phyloP scores from a whole-genome alignment of 2,113 vertebrate species.

The Pterocles burchelli region DNA sequence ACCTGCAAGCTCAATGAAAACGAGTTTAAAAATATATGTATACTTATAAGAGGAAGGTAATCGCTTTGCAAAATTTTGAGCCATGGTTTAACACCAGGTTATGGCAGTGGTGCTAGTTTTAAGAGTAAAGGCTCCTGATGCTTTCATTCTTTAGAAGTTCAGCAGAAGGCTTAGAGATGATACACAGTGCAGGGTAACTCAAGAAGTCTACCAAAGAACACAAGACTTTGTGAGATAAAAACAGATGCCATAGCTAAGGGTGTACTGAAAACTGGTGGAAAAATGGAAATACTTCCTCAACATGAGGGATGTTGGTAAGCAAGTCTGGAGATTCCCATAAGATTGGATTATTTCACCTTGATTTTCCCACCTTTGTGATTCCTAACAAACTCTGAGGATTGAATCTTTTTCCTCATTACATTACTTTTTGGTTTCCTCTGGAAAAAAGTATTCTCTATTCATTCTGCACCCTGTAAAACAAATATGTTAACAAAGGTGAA shows the following conservation, averaged over 20 bases:
- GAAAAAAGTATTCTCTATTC: background rate
- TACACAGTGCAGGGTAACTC: background rate
- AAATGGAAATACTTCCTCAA: constrained; percentile 27
- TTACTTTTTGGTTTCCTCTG: background rate
- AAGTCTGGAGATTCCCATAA: background rate
- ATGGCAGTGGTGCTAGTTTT: background rate
- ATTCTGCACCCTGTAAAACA: background rate
- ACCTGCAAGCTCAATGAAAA: background rate
- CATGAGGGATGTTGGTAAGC: background rate
- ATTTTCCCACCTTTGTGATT: background rate
- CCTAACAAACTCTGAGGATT: background rate
- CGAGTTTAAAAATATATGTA: background rate
- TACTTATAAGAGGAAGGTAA: constrained; percentile 11
- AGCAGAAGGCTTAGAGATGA: constrained; percentile 51
- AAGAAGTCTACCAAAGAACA: constrained; percentile 52
- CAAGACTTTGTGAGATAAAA: constrained; percentile 54
- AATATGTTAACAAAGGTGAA: background rate
- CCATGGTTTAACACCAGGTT: background rate
- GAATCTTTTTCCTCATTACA: background rate
- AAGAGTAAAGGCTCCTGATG: constrained; percentile 56
- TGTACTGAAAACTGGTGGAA: constrained; percentile 46
- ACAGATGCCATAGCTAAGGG: constrained; percentile 27
- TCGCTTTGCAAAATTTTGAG: constrained; percentile 25
- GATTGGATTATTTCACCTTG: background rate
- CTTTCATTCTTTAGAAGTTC: constrained; percentile 15